Base-by-base conservation (phyloP, 2,888 invertebrate species). In the Pristionchus mayeri region DNA sequence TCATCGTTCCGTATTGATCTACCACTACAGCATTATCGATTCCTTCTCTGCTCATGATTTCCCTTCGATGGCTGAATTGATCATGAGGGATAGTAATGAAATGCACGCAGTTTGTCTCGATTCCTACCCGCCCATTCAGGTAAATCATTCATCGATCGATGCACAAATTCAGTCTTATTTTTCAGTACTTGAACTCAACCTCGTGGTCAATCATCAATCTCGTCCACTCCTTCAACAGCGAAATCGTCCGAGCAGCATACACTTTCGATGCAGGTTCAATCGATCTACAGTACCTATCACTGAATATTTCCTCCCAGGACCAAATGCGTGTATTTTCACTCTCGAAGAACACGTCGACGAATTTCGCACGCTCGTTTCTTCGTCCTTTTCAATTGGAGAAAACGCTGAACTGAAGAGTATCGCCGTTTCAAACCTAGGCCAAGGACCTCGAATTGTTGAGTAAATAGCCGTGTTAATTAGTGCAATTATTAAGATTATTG, bases 41-140 rank as follows among this genome's bases (percentile, higher is more conserved):
- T 95, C 95, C 13, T 96, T 97, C 84, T 89, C 94, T 84, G 93
- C 94, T 0, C 95, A 94, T 90, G 95, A 98, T 94, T 99, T 98
- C 93, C 92, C 95, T 40, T 95, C 94, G 63, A 97, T 98, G 94
- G 97, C 97, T n/a, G 95, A 96, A 92, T 94, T 98, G 34, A 97
- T 97, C 0, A 99, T 99, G 96, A 88, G 93, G 93, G 99, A 99
- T 92, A 98, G 98, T 86, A 98, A 99, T 94, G 97, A 98, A 93
- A 96, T 99, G 92, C 99, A 99, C 94, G 97, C 98, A 0, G 94
- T 97, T 40, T 97, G 97, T 91, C 94, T 97, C 86, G 98, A 98
- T 93, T 96, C 98, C 0, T 97, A 95, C 94, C 98, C 99, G 30
- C 98, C 99, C 0, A 96, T 96, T 18, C 79, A 30, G 81, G 89